A percentile compares a stretch with the other conserved stretches of the same genome.
Evolutionary conservation across 2,797 vertebrate genomes (phyloP).

Genomic region (Pelodytes ibericus): DNA sequence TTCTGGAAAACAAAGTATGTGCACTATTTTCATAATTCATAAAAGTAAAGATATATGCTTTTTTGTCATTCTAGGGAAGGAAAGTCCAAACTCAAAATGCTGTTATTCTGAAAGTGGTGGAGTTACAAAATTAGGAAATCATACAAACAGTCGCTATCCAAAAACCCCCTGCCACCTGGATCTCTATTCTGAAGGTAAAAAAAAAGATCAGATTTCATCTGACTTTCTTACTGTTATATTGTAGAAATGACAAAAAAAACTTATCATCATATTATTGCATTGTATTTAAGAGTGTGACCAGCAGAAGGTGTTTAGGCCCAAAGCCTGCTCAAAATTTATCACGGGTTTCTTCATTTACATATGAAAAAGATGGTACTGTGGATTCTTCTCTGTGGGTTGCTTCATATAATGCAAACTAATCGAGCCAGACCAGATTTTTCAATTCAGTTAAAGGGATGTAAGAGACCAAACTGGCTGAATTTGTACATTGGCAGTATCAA

Average conservation of each 20-base stretch:
- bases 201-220: neutral
- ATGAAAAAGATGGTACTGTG: slow-evolving; percentile 15
- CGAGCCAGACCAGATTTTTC: slow-evolving; percentile 7
- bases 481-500: slow-evolving; percentile 1
- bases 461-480: neutral
- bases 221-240: neutral
- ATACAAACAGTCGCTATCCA: slow-evolving; percentile 39
- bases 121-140: slow-evolving; percentile 26
- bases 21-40: too few species aligned
- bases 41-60: neutral
- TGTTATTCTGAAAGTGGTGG: slow-evolving; percentile 48
- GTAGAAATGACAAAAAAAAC: neutral
- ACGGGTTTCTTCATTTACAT: neutral
- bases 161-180: slow-evolving; percentile 54
- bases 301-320: neutral
- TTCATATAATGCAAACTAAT: slow-evolving; percentile 5
- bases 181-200: slow-evolving; percentile 53
- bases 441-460: neutral
- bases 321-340: neutral
- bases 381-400: neutral
- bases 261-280: neutral
- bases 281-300: neutral
- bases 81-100: slow-evolving; percentile 43
- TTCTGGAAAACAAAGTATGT: too few species aligned
- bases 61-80: slow-evolving; percentile 22